These are phyloP conservation scores for Tachysurus fulvidraco DNA, from an alignment of 2,113 vertebrate genomes.

Conservation along the genomic window DNA sequence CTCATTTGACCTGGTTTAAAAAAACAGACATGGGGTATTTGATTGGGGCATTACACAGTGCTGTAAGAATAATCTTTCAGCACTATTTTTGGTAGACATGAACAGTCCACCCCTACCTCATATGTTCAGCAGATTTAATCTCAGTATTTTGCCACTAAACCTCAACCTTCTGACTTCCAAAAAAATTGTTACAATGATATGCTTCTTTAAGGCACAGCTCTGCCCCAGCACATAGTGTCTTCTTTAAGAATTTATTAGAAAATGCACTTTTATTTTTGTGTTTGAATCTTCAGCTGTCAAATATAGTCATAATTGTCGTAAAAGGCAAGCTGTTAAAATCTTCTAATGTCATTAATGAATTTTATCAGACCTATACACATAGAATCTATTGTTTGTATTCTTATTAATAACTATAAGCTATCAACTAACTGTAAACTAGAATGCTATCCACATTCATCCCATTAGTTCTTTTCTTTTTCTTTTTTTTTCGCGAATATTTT, in stretches of 20 bases:
- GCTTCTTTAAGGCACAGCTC: not conserved
- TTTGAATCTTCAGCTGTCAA: not conserved
- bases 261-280: not conserved
- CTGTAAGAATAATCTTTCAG: not conserved
- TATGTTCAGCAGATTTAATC: not conserved
- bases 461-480: not conserved
- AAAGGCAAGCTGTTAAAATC: not conserved
- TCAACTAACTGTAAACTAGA: constrained; percentile 2
- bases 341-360: not conserved
- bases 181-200: not conserved
- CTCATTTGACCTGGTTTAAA: not conserved
- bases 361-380: not conserved
- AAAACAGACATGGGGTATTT: not conserved
- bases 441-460: not conserved
- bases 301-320: not conserved
- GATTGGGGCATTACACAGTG: constrained; percentile 11
- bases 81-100: constrained; percentile 15
- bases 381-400: not conserved
- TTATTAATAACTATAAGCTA: not conserved
- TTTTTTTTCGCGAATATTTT: not conserved
- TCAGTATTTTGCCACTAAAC: constrained; percentile 19
- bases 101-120: constrained; percentile 36
- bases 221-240: not conserved
- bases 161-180: not conserved
- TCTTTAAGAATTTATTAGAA: not conserved